A percentile compares a stretch with the other conserved stretches of the same genome.
Conservation (phyloP, 2,113 vertebrate species). For the Leucoraja erinaceus region DNA sequence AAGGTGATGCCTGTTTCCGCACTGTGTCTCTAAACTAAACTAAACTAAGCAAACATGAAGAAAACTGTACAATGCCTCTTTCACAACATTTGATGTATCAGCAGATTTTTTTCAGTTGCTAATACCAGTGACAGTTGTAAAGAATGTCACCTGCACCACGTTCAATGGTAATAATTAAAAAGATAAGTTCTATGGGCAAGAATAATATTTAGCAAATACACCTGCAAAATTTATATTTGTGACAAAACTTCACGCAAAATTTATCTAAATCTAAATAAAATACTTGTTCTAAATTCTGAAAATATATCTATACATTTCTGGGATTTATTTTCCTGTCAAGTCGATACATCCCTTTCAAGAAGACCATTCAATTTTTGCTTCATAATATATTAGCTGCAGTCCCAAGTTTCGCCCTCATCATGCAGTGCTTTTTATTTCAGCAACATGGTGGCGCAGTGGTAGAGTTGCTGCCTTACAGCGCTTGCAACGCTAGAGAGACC, state of each 20-base stretch:
- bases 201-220: neutral
- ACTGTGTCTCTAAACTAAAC: no score
- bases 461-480: no score
- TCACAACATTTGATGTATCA: neutral
- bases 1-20: no score
- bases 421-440: neutral
- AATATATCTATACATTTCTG: neutral
- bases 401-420: neutral
- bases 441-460: no score
- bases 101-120: neutral
- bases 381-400: neutral
- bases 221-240: neutral
- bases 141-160: neutral
- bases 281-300: neutral
- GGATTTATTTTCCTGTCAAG: neutral
- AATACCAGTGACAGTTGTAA: neutral
- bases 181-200: neutral
- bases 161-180: neutral
- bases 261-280: neutral
- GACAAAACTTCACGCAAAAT: neutral
- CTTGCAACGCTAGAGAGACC: no score
- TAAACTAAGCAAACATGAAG: neutral
- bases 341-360: neutral
- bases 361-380: neutral
- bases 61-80: neutral